These are phyloP conservation scores for Lasioglossum oenotherae DNA, from an alignment of 2,888 invertebrate species.

Conservation along the genomic window DNA sequence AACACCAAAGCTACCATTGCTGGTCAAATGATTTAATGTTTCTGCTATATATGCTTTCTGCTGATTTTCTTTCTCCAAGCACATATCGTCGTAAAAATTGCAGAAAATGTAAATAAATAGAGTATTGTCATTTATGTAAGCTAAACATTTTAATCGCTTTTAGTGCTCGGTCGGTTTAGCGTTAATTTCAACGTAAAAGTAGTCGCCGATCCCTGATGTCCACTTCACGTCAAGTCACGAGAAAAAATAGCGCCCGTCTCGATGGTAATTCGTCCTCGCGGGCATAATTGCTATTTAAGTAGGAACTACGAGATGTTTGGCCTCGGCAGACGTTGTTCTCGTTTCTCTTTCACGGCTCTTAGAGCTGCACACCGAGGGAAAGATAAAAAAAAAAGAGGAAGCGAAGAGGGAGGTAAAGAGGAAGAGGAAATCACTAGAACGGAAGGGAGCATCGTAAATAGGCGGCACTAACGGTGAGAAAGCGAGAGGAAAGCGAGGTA, in stretches of 20 bases:
- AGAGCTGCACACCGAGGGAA: not conserved
- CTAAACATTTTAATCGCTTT: no score
- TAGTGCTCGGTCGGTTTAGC: no score
- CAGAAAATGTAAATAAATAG: no score
- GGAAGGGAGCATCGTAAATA: slow-evolving; percentile 51
- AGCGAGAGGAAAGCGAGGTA: slow-evolving; percentile 48
- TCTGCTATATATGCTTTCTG: no score
- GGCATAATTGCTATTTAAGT: slow-evolving; percentile 8
- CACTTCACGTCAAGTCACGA: not conserved
- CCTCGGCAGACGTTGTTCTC: slow-evolving; percentile 13
- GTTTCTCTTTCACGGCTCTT: slow-evolving; percentile 11
- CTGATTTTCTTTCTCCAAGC: no score
- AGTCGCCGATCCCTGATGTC: not conserved
- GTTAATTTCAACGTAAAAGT: not conserved
- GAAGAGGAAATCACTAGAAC: slow-evolving; percentile 49
- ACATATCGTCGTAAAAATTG: no score
- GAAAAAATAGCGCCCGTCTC: not conserved
- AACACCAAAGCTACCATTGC: no score
- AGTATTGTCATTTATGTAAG: no score
- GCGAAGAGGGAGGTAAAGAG: slow-evolving; percentile 59
- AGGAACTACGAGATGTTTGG: slow-evolving; percentile 1
- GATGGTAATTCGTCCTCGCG: not conserved
- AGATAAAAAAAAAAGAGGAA: slow-evolving; percentile 20
- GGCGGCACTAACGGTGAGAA: slow-evolving; percentile 56
- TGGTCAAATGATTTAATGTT: no score